Conservation (phyloP, 2,888 invertebrate genomes). For the Lasius platythorax region DNA sequence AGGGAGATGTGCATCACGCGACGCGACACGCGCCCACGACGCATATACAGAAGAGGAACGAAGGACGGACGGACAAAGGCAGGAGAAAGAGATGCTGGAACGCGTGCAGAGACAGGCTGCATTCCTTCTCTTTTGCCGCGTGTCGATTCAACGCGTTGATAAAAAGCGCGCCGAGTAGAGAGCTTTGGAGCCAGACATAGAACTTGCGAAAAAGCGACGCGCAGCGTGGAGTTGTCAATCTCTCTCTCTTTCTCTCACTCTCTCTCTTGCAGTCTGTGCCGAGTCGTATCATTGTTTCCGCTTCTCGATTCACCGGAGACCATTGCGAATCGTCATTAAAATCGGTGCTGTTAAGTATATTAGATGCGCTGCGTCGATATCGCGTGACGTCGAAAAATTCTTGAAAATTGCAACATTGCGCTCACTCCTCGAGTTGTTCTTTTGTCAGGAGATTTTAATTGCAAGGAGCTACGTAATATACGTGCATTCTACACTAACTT, state of each 20-base stretch:
- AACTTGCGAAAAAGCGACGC: conserved; percentile 66
- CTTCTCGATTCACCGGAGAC: conserved; percentile 28
- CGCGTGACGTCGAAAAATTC: background rate
- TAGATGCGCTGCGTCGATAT: conserved; percentile 44
- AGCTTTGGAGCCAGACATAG: conserved; percentile 78
- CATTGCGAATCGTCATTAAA: conserved; percentile 66
- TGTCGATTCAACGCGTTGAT: conserved; percentile 83
- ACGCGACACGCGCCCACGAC: conserved; percentile 73
- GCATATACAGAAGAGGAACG: conserved; percentile 61
- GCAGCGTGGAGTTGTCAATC: conserved; percentile 62
- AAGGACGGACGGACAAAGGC: conserved; percentile 47
- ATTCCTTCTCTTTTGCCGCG: conserved; percentile 66
- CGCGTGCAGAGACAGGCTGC: conserved; percentile 48
- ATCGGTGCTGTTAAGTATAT: conserved; percentile 66
- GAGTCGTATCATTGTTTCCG: conserved; percentile 56
- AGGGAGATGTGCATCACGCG: conserved; percentile 81
- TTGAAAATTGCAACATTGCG: conserved; percentile 5
- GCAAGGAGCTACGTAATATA: background rate
- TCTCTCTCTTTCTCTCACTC: conserved; percentile 50
- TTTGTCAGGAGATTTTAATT: background rate
- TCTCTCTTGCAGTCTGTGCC: conserved; percentile 49
- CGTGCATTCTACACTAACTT: background rate
- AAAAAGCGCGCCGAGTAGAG: conserved; percentile 84
- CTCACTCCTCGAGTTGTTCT: background rate
- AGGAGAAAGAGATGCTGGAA: conserved; percentile 54